A percentile compares a stretch with the other conserved stretches of the same genome.
phyloP scores from a whole-genome alignment of 2,113 vertebrate species.

The Dromiciops gliroides region DNA sequence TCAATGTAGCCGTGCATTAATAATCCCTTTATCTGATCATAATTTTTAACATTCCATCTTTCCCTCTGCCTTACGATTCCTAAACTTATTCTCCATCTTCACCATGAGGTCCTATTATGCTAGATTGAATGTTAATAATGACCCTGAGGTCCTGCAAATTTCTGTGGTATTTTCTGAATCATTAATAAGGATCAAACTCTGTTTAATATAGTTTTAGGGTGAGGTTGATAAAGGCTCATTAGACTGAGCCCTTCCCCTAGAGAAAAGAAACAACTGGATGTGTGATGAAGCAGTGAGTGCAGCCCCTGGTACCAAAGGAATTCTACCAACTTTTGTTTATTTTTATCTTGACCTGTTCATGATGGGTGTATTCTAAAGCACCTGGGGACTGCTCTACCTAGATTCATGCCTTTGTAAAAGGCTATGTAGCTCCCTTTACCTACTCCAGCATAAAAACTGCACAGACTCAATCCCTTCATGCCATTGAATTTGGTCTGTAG shows the following conservation, averaged over 20 bases:
- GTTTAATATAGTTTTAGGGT: constrained; percentile 13
- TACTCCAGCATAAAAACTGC: background rate
- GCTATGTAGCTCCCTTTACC: background rate
- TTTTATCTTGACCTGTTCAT: background rate
- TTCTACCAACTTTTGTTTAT: background rate
- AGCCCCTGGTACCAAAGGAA: background rate
- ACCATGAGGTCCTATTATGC: background rate
- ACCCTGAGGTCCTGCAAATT: background rate
- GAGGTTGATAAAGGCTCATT: constrained; percentile 39
- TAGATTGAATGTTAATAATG: background rate
- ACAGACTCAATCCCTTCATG: background rate
- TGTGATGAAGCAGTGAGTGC: background rate
- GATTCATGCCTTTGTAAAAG: background rate
- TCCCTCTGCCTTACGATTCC: background rate
- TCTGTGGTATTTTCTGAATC: background rate
- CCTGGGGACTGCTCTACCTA: background rate
- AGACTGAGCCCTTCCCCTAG: background rate
- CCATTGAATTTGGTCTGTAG: background rate
- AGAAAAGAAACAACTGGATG: background rate
- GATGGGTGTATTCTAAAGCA: background rate
- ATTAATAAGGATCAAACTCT: constrained; percentile 18
- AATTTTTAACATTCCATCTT: background rate
- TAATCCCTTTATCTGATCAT: background rate
- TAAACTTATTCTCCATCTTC: background rate
- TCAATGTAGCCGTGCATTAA: background rate